phyloP scores from a whole-genome alignment of 2,113 vertebrate species.

The Odocoileus hemionus region DNA sequence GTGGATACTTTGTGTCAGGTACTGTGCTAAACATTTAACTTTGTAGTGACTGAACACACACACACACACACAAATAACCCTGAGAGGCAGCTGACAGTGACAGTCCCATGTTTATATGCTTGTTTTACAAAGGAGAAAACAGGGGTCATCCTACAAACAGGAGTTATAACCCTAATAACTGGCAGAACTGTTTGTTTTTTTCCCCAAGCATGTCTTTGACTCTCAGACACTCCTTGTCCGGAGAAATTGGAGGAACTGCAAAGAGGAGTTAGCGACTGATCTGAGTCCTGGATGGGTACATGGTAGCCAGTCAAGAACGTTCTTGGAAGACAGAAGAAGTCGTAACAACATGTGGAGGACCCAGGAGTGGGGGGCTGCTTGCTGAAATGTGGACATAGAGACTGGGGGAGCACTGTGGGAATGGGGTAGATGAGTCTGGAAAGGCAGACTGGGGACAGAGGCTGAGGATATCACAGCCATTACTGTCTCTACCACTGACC shows the following conservation, averaged over 20 bases:
- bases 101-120: neutral
- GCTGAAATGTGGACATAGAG: neutral
- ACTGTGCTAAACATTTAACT: constrained; percentile 30
- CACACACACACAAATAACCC: neutral
- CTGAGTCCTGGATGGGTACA: neutral
- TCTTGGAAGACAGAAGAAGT: neutral
- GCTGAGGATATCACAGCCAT: neutral
- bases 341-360: too few relatives aligned
- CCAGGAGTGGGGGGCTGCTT: neutral
- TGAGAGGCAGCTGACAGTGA: neutral
- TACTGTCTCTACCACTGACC: neutral
- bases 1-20: neutral
- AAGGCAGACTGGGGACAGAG: neutral
- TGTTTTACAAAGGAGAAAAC: constrained; percentile 14
- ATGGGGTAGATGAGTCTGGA: neutral
- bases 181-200: neutral
- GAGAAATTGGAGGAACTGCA: neutral
- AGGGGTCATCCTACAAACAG: neutral
- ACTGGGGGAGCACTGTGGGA: neutral
- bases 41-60: neutral
- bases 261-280: neutral
- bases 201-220: neutral
- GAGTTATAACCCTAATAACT: neutral
- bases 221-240: neutral
- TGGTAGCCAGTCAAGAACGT: too few relatives aligned